A percentile compares a stretch with the other conserved stretches of the same genome.
Evolutionary conservation across 2,113 vertebrate genomes (phyloP).

Genomic region (Eublepharis macularius): DNA sequence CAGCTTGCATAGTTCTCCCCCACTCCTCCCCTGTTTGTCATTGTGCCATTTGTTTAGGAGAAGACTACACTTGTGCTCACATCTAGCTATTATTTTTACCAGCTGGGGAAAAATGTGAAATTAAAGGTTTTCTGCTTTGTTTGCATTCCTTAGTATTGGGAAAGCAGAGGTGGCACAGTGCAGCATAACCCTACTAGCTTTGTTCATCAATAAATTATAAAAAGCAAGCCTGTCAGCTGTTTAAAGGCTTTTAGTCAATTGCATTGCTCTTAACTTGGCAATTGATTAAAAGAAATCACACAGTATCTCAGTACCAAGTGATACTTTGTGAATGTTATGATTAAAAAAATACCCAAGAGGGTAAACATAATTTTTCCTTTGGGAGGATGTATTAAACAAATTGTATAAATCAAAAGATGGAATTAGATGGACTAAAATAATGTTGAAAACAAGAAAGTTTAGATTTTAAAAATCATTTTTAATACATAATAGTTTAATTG

Average conservation of each 20-base stretch:
- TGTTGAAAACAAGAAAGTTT: too few relatives aligned
- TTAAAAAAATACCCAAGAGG: not conserved
- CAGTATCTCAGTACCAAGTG: not conserved
- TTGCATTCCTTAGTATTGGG: constrained; percentile 67
- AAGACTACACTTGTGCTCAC: constrained; percentile 72
- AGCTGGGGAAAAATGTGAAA: constrained; percentile 66
- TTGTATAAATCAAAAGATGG: not conserved
- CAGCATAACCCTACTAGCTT: constrained; percentile 30
- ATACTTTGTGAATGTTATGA: not conserved
- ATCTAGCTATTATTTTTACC: constrained; percentile 71
- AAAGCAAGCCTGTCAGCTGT: constrained; percentile 1
- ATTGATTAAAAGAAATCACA: not conserved
- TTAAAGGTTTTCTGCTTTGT: constrained; percentile 72
- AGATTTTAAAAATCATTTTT: not conserved
- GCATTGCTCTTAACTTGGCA: not conserved
- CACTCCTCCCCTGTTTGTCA: constrained; percentile 69
- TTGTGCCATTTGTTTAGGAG: constrained; percentile 84
- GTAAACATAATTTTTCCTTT: not conserved
- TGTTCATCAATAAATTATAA: constrained; percentile 24
- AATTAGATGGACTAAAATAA: not conserved
- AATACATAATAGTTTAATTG: not conserved
- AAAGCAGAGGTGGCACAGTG: constrained; percentile 49
- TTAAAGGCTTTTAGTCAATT: not conserved
- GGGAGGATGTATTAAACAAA: not conserved
- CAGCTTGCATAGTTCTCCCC: constrained; percentile 76